phyloP scores from a whole-genome alignment of 2,113 vertebrate species.

The Hyperopisus bebe region DNA sequence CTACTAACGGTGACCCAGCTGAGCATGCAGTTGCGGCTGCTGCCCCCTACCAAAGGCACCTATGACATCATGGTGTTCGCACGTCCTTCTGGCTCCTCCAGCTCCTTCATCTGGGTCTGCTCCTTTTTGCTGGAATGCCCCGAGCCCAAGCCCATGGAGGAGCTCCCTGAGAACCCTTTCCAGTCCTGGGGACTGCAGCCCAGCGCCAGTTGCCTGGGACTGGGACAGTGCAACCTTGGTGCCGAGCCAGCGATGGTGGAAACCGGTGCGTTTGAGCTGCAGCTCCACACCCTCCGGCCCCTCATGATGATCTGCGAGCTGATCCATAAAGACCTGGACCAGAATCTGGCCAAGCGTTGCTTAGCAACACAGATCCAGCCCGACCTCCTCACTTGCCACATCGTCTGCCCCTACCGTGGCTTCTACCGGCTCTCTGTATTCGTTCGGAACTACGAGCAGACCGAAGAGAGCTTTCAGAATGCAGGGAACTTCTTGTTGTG shows the following conservation, averaged over 20 bases:
- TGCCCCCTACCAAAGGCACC: conserved; percentile 50
- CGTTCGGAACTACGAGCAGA: conserved; percentile 56
- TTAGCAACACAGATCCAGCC: conserved; percentile 60
- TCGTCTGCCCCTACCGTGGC: conserved; percentile 58
- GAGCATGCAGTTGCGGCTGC: conserved; percentile 59
- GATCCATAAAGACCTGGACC: conserved; percentile 47
- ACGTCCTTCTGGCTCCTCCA: conserved; percentile 33
- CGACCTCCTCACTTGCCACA: conserved; percentile 56
- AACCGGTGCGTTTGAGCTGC: conserved; percentile 43
- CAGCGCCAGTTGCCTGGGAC: conserved; percentile 46
- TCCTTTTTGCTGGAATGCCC: conserved; percentile 64
- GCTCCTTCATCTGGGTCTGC: conserved; percentile 61
- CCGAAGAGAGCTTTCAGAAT: conserved; percentile 55
- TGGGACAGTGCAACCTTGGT: conserved; percentile 46
- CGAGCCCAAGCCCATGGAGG: conserved; percentile 41
- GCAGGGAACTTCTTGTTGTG: conserved; percentile 60
- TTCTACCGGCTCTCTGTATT: conserved; percentile 65
- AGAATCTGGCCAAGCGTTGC: conserved; percentile 54
- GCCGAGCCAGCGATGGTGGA: conserved; percentile 49
- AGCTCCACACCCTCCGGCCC: conserved; percentile 51
- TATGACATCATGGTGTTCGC: conserved; percentile 71
- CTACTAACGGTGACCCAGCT: conserved; percentile 51
- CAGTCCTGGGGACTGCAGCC: conserved; percentile 64
- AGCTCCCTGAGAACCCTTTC: conserved; percentile 62
- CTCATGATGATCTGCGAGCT: conserved; percentile 60